Percentiles rank a stretch among this genome's conserved stretches.
Conservation (phyloP, 2,113 vertebrate species). For the Otolemur garnettii region DNA sequence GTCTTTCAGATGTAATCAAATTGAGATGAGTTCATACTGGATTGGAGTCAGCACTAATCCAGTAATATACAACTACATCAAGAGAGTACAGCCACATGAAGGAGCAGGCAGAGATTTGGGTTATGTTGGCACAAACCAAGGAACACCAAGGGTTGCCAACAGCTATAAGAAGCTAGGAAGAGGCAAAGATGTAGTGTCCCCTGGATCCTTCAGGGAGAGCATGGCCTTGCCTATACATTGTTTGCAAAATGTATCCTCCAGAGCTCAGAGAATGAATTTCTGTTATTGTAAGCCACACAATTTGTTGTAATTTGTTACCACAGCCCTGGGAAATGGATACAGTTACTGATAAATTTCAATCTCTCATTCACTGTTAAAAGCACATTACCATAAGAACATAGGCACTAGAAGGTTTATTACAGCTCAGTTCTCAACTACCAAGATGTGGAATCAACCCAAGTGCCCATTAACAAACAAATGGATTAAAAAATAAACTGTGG, state of each 20-base stretch:
- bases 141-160: neutral
- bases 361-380: neutral
- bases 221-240: neutral
- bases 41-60: neutral
- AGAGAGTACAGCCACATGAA: neutral
- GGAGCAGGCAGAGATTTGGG: neutral
- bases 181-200: neutral
- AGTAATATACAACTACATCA: neutral
- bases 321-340: neutral
- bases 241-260: neutral
- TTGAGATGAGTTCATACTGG: neutral
- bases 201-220: neutral
- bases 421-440: too few relatives aligned
- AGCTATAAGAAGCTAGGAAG: neutral
- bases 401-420: too few relatives aligned
- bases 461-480: too few relatives aligned
- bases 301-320: neutral
- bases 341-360: slow-evolving; percentile 23
- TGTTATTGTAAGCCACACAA: neutral
- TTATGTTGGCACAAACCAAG: neutral
- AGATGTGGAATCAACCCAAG: too few relatives aligned
- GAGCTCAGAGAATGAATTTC: slow-evolving; percentile 14
- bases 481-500: too few relatives aligned
- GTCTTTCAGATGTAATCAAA: neutral
- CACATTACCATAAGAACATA: too few relatives aligned